Evolutionary conservation across 2,888 invertebrate genomes (phyloP).

Genomic region (Limnephilus rhombicus): DNA sequence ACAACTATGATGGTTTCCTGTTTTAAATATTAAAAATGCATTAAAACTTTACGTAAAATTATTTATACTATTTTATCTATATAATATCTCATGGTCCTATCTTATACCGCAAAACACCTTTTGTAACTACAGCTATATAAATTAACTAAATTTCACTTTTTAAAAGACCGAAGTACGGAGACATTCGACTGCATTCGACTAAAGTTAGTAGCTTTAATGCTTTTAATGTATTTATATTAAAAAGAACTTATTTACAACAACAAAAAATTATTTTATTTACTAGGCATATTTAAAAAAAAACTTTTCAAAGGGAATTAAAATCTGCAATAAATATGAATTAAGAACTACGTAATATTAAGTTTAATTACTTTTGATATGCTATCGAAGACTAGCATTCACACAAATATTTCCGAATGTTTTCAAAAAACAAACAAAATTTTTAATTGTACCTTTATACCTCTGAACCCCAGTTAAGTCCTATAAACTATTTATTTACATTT

Average conservation of each 20-base stretch:
- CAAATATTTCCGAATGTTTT: conserved; percentile 21
- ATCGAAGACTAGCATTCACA: conserved; percentile 42
- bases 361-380: conserved; percentile 7
- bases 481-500: background rate
- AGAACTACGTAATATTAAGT: background rate
- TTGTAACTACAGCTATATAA: background rate
- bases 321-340: background rate
- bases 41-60: background rate
- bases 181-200: no score
- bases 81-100: background rate
- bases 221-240: no score
- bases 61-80: background rate
- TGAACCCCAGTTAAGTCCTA: conserved; percentile 30
- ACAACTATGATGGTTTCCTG: background rate
- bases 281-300: no score
- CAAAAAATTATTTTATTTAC: no score
- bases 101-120: background rate
- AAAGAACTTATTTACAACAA: no score
- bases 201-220: no score
- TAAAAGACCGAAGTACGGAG: no score
- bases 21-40: background rate
- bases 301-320: background rate
- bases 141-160: no score
- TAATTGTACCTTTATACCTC: background rate
- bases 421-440: conserved; percentile 19